Percentiles rank a stretch among this genome's conserved stretches.
Conservation (phyloP, 2,888 invertebrate genomes). For the Pseudoips prasinana region DNA sequence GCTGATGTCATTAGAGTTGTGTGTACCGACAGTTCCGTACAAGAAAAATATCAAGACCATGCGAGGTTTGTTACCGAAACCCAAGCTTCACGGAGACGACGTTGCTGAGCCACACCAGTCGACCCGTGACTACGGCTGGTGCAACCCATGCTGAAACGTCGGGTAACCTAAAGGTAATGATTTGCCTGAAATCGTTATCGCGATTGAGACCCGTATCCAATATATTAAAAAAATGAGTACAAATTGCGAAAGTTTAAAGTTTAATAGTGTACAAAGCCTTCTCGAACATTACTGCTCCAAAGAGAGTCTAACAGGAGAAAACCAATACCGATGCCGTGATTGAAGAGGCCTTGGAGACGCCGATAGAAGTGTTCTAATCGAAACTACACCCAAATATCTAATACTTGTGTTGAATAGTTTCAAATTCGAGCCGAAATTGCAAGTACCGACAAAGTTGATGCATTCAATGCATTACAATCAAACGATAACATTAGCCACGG, state of each 20-base stretch:
- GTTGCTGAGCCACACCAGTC: too few relatives aligned
- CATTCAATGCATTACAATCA: constrained; percentile 85
- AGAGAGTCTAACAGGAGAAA: constrained; percentile 90
- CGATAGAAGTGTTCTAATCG: constrained; percentile 80
- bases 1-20: too few relatives aligned
- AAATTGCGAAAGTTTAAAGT: constrained; percentile 65
- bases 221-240: too few relatives aligned
- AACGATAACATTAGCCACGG: constrained; percentile 72
- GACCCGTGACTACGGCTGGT: too few relatives aligned
- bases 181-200: too few relatives aligned
- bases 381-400: constrained; percentile 88
- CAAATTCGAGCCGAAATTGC: constrained; percentile 69
- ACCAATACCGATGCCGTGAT: constrained; percentile 89
- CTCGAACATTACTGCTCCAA: constrained; percentile 89
- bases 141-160: too few relatives aligned
- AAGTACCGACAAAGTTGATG: constrained; percentile 90
- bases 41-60: too few relatives aligned
- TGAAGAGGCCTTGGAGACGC: constrained; percentile 90
- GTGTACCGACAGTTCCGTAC: too few relatives aligned
- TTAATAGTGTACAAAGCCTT: constrained; percentile 89
- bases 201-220: too few relatives aligned
- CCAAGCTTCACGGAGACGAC: too few relatives aligned
- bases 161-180: too few relatives aligned
- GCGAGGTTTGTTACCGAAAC: too few relatives aligned
- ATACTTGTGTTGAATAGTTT: constrained; percentile 92